Conservation (phyloP, 2,888 invertebrate species). For the Octonoba sinensis region DNA sequence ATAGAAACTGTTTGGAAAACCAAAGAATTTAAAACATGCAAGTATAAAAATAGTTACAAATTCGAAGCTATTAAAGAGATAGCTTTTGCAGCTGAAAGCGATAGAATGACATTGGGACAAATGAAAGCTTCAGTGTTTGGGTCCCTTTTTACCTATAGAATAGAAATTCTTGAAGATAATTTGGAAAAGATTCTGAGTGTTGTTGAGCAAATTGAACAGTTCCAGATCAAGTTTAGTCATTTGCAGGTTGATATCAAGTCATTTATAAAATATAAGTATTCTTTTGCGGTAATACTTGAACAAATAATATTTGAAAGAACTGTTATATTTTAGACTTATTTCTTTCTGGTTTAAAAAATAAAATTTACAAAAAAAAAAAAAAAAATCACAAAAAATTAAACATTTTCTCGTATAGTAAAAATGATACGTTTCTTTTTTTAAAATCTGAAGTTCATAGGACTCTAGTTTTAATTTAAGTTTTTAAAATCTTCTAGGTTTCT, state of each 20-base stretch:
- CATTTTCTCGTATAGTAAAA: no score
- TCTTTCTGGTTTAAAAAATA: no score
- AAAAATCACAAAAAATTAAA: neutral
- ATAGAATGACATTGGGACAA: conserved; percentile 84
- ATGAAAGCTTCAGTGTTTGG: conserved; percentile 88
- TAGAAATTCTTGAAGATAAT: conserved; percentile 88
- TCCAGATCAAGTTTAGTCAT: conserved; percentile 88
- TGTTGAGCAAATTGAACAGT: conserved; percentile 83
- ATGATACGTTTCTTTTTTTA: no score
- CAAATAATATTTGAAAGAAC: neutral
- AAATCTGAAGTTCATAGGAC: no score
- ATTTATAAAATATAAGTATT: neutral
- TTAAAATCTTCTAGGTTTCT: no score
- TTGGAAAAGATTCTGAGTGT: conserved; percentile 86
- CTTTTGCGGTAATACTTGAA: neutral
- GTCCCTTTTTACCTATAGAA: conserved; percentile 85
- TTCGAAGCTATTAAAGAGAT: conserved; percentile 86
- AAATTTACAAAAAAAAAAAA: no score
- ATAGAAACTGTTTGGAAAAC: conserved; percentile 66
- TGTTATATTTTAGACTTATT: no score
- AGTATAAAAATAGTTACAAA: conserved; percentile 78
- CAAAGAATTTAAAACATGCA: conserved; percentile 80
- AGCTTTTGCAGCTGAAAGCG: conserved; percentile 84
- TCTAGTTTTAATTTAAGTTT: no score
- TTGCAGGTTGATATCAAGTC: conserved; percentile 76